phyloP scores from a whole-genome alignment of 2,113 vertebrate species.

The Gadus macrocephalus region DNA sequence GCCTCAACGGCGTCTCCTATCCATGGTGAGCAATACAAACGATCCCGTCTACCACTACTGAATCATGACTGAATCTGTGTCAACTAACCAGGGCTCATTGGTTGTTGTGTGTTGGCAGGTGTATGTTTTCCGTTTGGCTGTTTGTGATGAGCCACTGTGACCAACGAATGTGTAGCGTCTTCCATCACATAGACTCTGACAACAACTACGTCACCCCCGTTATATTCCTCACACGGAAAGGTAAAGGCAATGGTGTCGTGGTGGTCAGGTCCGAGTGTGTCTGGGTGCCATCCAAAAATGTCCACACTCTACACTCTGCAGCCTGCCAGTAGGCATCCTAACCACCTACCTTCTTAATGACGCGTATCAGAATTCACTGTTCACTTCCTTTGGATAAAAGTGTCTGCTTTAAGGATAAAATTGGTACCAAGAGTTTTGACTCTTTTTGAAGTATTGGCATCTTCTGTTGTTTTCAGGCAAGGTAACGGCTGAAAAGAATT shows the following conservation, averaged over 20 bases:
- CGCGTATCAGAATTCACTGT: neutral
- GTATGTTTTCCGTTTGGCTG: slow-evolving; percentile 71
- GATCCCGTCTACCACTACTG: neutral
- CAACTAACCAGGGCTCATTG: neutral
- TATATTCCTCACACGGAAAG: slow-evolving; percentile 63
- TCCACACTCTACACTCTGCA: too few relatives aligned
- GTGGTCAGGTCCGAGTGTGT: slow-evolving; percentile 18
- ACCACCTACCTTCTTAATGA: neutral
- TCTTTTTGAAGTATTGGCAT: too few relatives aligned
- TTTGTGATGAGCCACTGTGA: slow-evolving; percentile 58
- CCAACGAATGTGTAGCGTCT: slow-evolving; percentile 53
- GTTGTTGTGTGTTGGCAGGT: slow-evolving; percentile 51
- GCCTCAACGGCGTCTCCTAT: slow-evolving; percentile 49
- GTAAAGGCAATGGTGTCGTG: slow-evolving; percentile 14
- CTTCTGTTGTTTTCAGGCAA: too few relatives aligned
- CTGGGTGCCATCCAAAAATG: too few relatives aligned
- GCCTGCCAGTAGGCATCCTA: too few relatives aligned
- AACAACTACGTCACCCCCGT: slow-evolving; percentile 65
- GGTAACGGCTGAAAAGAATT: neutral
- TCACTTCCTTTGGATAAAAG: too few relatives aligned
- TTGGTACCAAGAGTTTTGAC: neutral
- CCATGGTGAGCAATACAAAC: slow-evolving; percentile 62
- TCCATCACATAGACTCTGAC: slow-evolving; percentile 66
- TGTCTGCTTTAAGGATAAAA: too few relatives aligned
- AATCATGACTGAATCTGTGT: neutral